Base-by-base conservation (phyloP, 2,797 vertebrate genomes). In the Melanotaenia pygmaea region DNA sequence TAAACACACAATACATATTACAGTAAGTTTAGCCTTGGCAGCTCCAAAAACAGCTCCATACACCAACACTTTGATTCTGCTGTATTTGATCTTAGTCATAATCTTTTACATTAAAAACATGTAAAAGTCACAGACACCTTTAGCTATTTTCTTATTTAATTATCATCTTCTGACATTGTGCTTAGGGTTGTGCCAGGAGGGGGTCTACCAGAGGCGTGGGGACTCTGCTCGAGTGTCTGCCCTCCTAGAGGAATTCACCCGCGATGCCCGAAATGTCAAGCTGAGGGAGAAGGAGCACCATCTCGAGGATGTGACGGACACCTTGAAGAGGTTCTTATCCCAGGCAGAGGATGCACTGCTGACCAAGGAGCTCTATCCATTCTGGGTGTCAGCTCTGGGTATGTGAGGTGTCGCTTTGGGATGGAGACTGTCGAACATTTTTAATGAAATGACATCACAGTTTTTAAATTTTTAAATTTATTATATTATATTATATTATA, bases 321-420 rank as follows among this genome's bases (percentile, higher is more conserved):
- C 96, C 5, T 88, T 99, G 85, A 99, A 97, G 90, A 87, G 76
- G 73, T 99, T 99, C 82, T 89, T 99, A 67, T 95, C 90, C 60
- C 94, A 96, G 65, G 91, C 95, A 13, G 96, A 98, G 50, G 96
- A 99, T n/a, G 98, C 98, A 0, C 93, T 98, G 59, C 94, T 99
- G 65, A 94, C 96, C 68, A 99, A 99, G 88, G 96, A 98, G 90
- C 96, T 98, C 43, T 99, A 99, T 81, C 98, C 98, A 0, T 99
- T 97, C 81, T 99, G 98, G 97, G 95, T 98, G 81, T 96, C 97
- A 20, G 95, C 95, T 11, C 93, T 98, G 92, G 98, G 98, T 99
- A 70, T 2, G 85, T 73, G 47, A 60, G 67, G 35, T 11, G 61
- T 40, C 4, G 1, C 2, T 32, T 64, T 51, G 7, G 26, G 47